Evolutionary conservation across 2,113 vertebrate species (phyloP).

Genomic region (Equus quagga): DNA sequence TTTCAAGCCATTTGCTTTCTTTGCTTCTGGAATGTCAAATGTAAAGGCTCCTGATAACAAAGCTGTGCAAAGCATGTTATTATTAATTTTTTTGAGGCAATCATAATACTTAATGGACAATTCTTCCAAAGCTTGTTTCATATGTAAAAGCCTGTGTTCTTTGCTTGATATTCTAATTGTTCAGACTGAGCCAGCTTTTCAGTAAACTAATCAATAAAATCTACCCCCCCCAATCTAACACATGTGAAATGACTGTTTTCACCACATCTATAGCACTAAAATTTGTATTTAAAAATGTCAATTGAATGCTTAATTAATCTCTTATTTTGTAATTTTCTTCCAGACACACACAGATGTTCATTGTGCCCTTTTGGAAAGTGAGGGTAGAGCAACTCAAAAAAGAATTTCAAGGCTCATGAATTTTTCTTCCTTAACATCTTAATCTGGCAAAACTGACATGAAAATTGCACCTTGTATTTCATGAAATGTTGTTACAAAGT

Average conservation of each 20-base stretch:
- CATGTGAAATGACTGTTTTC: slow-evolving; percentile 64
- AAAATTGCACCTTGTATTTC: neutral
- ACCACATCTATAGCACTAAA: slow-evolving; percentile 15
- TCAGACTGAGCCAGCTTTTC: slow-evolving; percentile 21
- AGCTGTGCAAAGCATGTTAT: slow-evolving; percentile 52
- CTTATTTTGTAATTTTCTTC: slow-evolving; percentile 65
- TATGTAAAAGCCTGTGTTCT: neutral
- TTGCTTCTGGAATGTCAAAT: slow-evolving; percentile 68
- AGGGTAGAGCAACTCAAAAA: slow-evolving; percentile 50
- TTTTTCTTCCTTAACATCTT: slow-evolving; percentile 65
- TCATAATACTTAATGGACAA: slow-evolving; percentile 52
- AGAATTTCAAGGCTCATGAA: slow-evolving; percentile 39
- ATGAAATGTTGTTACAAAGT: neutral
- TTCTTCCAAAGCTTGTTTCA: slow-evolving; percentile 47
- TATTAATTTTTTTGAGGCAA: slow-evolving; percentile 59
- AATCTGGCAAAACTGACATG: slow-evolving; percentile 41
- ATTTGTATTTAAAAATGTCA: neutral
- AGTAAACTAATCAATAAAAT: slow-evolving; percentile 63
- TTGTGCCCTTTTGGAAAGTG: slow-evolving; percentile 64
- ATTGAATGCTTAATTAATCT: slow-evolving; percentile 63
- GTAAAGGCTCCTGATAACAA: slow-evolving; percentile 76
- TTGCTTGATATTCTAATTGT: slow-evolving; percentile 50
- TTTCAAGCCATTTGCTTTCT: slow-evolving; percentile 61
- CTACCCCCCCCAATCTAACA: neutral
- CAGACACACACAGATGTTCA: slow-evolving; percentile 34